Conservation (phyloP, 2,113 vertebrate genomes). For the Muscicapa adusta region DNA sequence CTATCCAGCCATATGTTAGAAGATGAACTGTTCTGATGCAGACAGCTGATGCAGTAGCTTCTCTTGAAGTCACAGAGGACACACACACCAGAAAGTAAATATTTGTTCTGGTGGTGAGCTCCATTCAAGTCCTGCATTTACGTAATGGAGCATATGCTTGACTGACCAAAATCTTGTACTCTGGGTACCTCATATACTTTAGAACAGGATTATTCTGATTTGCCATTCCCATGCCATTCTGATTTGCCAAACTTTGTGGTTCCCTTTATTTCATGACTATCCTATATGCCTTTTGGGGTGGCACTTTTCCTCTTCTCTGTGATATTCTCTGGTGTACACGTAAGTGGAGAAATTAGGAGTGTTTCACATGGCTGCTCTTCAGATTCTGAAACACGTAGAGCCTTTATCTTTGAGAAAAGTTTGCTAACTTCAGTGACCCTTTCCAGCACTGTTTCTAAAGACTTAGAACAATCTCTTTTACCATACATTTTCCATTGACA, state of each 20-base stretch:
- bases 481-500: background rate
- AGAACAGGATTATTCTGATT: background rate
- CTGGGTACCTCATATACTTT: background rate
- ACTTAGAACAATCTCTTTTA: background rate
- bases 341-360: background rate
- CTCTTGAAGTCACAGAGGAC: background rate
- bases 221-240: background rate
- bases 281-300: background rate
- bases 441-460: background rate
- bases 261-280: background rate
- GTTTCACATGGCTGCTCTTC: background rate
- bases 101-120: background rate
- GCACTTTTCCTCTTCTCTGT: background rate
- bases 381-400: background rate
- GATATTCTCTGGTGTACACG: background rate
- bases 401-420: background rate
- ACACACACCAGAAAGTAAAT: background rate
- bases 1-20: accelerated
- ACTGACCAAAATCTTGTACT: background rate
- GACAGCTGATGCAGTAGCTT: background rate
- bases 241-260: background rate
- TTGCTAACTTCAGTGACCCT: background rate
- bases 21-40: background rate
- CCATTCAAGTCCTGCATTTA: background rate
- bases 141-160: background rate